These are phyloP conservation scores for Paracentrotus lividus DNA, from an alignment of 53 echinoderm and acorn worm species.

Conservation along the genomic window DNA sequence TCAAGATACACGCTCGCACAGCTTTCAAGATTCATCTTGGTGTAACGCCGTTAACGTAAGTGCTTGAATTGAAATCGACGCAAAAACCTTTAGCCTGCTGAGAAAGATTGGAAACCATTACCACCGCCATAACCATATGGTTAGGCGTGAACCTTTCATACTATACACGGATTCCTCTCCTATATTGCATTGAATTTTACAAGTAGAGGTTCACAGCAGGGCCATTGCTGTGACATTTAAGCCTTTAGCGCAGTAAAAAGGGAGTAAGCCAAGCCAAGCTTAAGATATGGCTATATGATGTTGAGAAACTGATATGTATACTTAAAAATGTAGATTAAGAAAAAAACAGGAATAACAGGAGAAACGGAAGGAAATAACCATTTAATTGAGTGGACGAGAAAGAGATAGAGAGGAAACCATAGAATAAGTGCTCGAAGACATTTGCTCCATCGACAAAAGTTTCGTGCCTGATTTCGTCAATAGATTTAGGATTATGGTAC, in stretches of 20 bases:
- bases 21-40: neutral
- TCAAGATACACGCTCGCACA: neutral
- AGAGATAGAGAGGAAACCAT: no score
- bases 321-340: neutral
- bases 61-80: neutral
- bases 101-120: neutral
- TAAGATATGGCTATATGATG: neutral
- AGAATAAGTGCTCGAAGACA: no score
- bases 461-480: no score
- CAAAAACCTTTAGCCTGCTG: neutral
- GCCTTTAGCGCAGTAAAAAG: neutral
- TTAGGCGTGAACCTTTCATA: neutral
- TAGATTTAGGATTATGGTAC: no score
- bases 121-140: neutral
- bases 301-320: neutral
- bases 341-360: neutral
- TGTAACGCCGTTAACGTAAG: neutral
- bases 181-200: neutral
- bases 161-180: neutral
- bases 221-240: neutral
- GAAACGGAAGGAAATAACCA: neutral
- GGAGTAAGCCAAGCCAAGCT: neutral
- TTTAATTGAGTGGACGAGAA: no score
- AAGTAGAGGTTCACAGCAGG: neutral
- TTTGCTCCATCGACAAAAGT: no score